Percentiles rank a stretch among this genome's conserved stretches.
Conservation (phyloP, 2,888 invertebrate species). For the Cerastis leucographa region DNA sequence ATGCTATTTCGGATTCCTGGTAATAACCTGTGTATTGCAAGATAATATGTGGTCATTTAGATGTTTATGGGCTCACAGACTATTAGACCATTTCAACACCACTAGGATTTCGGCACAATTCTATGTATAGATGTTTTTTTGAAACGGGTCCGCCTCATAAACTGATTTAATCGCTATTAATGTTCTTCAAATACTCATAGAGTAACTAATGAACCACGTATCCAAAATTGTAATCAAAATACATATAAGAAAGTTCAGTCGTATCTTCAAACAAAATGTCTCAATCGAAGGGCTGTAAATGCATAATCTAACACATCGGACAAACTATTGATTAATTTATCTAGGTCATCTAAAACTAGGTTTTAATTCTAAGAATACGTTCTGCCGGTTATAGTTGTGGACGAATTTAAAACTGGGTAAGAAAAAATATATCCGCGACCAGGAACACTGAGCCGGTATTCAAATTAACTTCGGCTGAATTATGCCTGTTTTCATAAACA, state of each 20-base stretch:
- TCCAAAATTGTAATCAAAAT: no score
- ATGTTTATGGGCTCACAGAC: not conserved
- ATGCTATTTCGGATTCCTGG: not conserved
- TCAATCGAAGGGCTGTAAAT: not conserved
- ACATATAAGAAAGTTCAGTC: not conserved
- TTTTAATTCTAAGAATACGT: conserved; percentile 10
- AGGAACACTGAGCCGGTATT: conserved; percentile 1
- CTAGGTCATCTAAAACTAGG: conserved; percentile 26
- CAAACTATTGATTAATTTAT: conserved; percentile 22
- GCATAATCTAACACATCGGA: not conserved
- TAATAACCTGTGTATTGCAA: not conserved
- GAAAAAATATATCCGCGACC: not conserved
- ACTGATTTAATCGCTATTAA: not conserved
- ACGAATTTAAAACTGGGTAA: not conserved
- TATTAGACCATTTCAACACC: not conserved
- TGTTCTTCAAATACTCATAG: not conserved
- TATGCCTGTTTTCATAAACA: not conserved
- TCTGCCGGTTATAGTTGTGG: not conserved
- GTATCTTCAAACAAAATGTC: not conserved
- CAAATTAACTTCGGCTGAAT: conserved; percentile 21
- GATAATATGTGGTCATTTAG: no score
- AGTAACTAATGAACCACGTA: not conserved
- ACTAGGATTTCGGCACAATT: not conserved
- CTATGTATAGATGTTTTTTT: not conserved
- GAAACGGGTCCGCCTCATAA: not conserved